Conservation (phyloP, 2,888 invertebrate species). For the Nyleta sp. region DNA sequence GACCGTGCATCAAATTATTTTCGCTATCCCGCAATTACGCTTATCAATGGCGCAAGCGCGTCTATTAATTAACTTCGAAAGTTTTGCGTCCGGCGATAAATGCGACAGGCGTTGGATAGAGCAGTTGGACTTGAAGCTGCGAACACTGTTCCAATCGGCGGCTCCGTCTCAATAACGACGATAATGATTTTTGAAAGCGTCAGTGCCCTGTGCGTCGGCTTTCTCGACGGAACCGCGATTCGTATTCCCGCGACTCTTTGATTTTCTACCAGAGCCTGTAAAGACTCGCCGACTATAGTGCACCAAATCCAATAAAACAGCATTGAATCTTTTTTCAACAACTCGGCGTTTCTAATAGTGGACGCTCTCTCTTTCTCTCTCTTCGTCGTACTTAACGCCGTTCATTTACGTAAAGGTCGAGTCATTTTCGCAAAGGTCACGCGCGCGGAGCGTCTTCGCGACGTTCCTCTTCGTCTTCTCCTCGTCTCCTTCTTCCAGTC, state of each 20-base stretch:
- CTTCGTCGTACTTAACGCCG: slow-evolving; percentile 40
- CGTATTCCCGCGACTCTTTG: not conserved
- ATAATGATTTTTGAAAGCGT: not conserved
- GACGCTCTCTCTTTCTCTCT: too few relatives aligned
- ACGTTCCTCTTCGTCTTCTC: slow-evolving; percentile 30
- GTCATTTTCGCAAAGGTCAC: slow-evolving; percentile 65
- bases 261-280: not conserved
- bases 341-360: slow-evolving; percentile 40
- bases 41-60: not conserved
- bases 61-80: not conserved
- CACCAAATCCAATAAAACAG: slow-evolving; percentile 19
- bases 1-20: not conserved
- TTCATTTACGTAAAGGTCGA: slow-evolving; percentile 63
- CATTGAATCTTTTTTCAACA: slow-evolving; percentile 24
- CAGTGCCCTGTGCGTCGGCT: not conserved
- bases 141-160: not conserved
- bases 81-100: not conserved
- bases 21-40: not conserved
- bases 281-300: slow-evolving; percentile 2
- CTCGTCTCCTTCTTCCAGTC: slow-evolving; percentile 26
- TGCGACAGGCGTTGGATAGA: not conserved
- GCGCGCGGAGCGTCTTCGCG: slow-evolving; percentile 39
- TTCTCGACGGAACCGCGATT: slow-evolving; percentile 7
- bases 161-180: not conserved
- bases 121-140: not conserved